Conservation (phyloP, 2,888 invertebrate genomes). For the Caenorhabditis uteleia region DNA sequence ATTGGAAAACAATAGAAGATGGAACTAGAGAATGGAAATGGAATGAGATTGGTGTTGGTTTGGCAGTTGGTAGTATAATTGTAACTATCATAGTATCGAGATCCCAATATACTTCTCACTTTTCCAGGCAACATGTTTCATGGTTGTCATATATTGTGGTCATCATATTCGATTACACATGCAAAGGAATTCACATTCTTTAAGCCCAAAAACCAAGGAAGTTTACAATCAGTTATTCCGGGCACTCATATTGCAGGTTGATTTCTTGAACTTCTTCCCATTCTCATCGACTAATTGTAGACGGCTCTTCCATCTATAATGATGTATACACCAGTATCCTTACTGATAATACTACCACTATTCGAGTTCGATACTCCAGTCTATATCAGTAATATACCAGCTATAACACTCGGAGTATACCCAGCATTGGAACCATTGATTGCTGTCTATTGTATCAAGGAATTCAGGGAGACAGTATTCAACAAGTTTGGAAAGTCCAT, state of each 20-base stretch:
- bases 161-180: slow-evolving; percentile 7
- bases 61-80: too few species aligned
- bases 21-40: not conserved
- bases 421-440: slow-evolving; percentile 17
- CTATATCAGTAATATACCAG: slow-evolving; percentile 4
- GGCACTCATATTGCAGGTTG: slow-evolving; percentile 14
- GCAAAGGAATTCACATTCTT: slow-evolving; percentile 2
- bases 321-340: too few species aligned
- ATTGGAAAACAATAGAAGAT: slow-evolving; percentile 10
- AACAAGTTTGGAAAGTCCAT: too few species aligned
- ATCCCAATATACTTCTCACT: too few species aligned
- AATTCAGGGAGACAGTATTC: slow-evolving; percentile 10
- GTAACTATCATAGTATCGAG: too few species aligned
- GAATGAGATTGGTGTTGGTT: too few species aligned
- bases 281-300: too few species aligned
- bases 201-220: slow-evolving; percentile 16
- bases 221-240: slow-evolving; percentile 20
- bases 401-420: slow-evolving; percentile 6
- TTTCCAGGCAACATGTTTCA: too few species aligned
- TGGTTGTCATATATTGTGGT: too few species aligned
- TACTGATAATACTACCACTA: slow-evolving; percentile 20
- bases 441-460: slow-evolving; percentile 18
- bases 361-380: slow-evolving; percentile 24
- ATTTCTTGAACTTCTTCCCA: too few species aligned
- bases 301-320: too few species aligned